These are phyloP conservation scores for Drosophila neocordata DNA, from an alignment of 1,140 invertebrate genomes.

Conservation along the genomic window DNA sequence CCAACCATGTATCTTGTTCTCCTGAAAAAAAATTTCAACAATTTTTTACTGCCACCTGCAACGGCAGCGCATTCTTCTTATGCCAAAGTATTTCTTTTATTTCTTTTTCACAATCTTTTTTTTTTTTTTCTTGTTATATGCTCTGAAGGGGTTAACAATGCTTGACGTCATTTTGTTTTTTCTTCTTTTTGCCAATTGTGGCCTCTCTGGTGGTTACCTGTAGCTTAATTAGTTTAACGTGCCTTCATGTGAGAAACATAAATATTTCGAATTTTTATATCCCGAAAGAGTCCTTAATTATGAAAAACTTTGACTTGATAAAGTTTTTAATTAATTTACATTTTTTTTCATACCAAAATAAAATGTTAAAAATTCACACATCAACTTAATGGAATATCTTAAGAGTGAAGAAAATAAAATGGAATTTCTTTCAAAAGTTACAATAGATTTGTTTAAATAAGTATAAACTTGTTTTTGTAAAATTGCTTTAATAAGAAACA, in stretches of 20 bases:
- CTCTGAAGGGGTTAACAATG: slow-evolving; percentile 1
- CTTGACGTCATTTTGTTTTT: slow-evolving; percentile 30
- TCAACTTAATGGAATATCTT: too few relatives aligned
- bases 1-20: slow-evolving; percentile 23
- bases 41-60: slow-evolving; percentile 79
- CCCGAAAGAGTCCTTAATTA: background rate
- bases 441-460: too few relatives aligned
- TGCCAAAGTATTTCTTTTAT: slow-evolving; percentile 38
- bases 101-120: slow-evolving; percentile 41
- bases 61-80: slow-evolving; percentile 60
- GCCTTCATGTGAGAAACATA: slow-evolving; percentile 9
- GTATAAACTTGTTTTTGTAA: too few relatives aligned
- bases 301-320: background rate
- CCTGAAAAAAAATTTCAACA: slow-evolving; percentile 60
- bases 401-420: too few relatives aligned
- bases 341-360: background rate
- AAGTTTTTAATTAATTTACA: slow-evolving; percentile 4
- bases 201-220: slow-evolving; percentile 1
- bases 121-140: background rate
- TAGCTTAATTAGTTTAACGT: slow-evolving; percentile 60
- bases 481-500: too few relatives aligned
- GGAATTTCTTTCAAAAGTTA: too few relatives aligned
- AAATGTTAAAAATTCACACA: background rate
- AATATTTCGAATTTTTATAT: slow-evolving; percentile 3
- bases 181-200: slow-evolving; percentile 8